phyloP scores from a whole-genome alignment of 2,797 vertebrate species.

The Lycodopsis pacificus region DNA sequence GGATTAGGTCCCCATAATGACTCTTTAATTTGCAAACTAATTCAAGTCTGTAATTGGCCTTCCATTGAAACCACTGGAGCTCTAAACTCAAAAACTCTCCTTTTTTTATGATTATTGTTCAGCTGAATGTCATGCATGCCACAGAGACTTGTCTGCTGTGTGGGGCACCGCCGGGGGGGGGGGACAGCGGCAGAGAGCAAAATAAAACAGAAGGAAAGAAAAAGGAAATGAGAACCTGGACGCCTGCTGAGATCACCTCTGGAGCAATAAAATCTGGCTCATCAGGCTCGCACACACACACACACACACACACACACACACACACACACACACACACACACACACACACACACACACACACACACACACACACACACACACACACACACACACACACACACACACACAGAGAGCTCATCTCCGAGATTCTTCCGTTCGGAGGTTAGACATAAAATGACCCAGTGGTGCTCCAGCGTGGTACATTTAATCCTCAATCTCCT shows the following conservation, averaged over 20 bases:
- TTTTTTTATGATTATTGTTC: conserved; percentile 89
- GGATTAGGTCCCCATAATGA: conserved; percentile 96
- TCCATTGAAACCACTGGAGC: conserved; percentile 94
- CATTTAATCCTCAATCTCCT: conserved; percentile 76
- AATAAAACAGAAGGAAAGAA: conserved; percentile 9
- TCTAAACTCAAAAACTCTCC: conserved; percentile 90
- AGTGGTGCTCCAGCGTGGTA: conserved; percentile 65
- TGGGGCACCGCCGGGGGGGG: conserved; percentile 27
- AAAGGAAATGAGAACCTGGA: conserved; percentile 54
- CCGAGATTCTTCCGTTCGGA: conserved; percentile 25
- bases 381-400: conserved; percentile 2
- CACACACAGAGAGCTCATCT: not conserved
- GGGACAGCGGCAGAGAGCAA: not conserved
- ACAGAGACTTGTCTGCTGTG: conserved; percentile 79
- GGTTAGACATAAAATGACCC: conserved; percentile 72
- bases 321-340: conserved; percentile 2
- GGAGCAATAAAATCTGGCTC: conserved; percentile 61
- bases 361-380: too few relatives aligned
- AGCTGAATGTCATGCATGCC: conserved; percentile 88
- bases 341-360: not conserved
- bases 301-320: too few relatives aligned
- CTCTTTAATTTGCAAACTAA: conserved; percentile 98
- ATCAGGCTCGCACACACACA: conserved; percentile 32
- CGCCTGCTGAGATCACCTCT: conserved; percentile 55
- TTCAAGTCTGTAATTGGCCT: conserved; percentile 98